Base-by-base conservation (phyloP, 2,113 vertebrate species). In the Bujurquina vittata region DNA sequence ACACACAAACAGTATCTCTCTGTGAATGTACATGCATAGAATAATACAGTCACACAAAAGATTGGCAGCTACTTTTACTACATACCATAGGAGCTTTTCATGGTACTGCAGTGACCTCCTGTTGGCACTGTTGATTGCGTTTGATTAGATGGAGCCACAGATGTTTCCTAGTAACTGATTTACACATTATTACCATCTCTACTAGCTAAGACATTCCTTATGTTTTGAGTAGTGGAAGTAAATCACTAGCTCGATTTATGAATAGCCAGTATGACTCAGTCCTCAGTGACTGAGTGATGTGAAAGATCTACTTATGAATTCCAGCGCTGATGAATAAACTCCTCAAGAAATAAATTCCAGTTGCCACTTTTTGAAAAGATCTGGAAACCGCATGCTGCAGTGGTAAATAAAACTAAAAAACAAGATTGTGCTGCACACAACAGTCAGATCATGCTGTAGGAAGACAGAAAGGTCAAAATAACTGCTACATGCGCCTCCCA, bases 381-480 rank as follows among this genome's bases (percentile, higher is more conserved):
- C 61, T 83, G 46, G 20, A 75, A 79, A 59, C 17, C 7, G 58
- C 29, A 55, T 76, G 58, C 65, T 33, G 43, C 61, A 72, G 88
- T 20, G 29, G 67, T 86, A 91, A 90, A 91, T 82, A 15, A 69
- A 49, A 90, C 83, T 72, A 72, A 75, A 77, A 59, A 65, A 55
- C 60, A 67, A 75, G 20, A 22, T 72, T 57, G 77, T 54, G 61
- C 85, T 88, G 81, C 61, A 22, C 85, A 77, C 80, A 79, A 35
- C 55, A 79, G 40, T 18, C 37, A 14, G 52, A 74, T 72, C 7
- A 43, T 59, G 77, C 65, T 52, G 57, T n/a, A 23, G 77, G 74
- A 61, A 22, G 86, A 65, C 52, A 62, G 60, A 83, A 88, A 83
- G 81, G 83, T 93, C 74, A 89, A 77, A 87, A 80, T 77, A 90